Evolutionary conservation across 2,797 vertebrate species (phyloP).

Genomic region (Apogon talboti): DNA sequence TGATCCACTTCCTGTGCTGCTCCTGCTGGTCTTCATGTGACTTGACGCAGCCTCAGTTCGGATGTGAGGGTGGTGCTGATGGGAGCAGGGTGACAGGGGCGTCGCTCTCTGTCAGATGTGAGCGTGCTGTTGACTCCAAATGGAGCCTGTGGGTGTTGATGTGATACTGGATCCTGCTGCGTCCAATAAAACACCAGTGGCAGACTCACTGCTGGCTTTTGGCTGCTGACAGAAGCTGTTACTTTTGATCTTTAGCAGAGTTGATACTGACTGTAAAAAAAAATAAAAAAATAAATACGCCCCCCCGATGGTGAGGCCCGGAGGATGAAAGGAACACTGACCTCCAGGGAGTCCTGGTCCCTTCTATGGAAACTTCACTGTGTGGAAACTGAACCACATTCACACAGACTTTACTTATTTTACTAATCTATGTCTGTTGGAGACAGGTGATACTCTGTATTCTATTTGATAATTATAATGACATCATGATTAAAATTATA

Average conservation of each 20-base stretch:
- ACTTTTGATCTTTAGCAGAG: slow-evolving; percentile 36
- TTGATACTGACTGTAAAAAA: slow-evolving; percentile 4
- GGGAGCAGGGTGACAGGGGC: slow-evolving; percentile 67
- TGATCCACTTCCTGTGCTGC: slow-evolving; percentile 44
- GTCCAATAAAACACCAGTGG: slow-evolving; percentile 32
- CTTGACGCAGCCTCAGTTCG: slow-evolving; percentile 49
- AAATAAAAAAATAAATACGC: slow-evolving; percentile 20
- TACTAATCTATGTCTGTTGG: background rate
- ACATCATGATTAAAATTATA: too few relatives aligned
- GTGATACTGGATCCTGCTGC: slow-evolving; percentile 29
- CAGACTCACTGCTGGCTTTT: slow-evolving; percentile 4
- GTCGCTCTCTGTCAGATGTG: slow-evolving; percentile 50
- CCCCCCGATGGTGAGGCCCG: slow-evolving; percentile 55
- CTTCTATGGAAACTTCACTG: slow-evolving; percentile 33
- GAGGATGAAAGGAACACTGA: slow-evolving; percentile 18
- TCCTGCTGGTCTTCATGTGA: background rate
- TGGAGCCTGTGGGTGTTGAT: slow-evolving; percentile 22
- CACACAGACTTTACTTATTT: background rate
- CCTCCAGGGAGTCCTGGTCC: slow-evolving; percentile 11
- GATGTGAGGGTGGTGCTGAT: slow-evolving; percentile 73
- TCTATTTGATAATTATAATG: too few relatives aligned
- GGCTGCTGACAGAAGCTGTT: slow-evolving; percentile 12
- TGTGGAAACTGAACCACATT: slow-evolving; percentile 6
- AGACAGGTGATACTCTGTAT: background rate
- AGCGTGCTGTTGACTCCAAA: slow-evolving; percentile 40